Evolutionary conservation across 1,140 invertebrate genomes (phyloP).

Genomic region (Dryas iulia): DNA sequence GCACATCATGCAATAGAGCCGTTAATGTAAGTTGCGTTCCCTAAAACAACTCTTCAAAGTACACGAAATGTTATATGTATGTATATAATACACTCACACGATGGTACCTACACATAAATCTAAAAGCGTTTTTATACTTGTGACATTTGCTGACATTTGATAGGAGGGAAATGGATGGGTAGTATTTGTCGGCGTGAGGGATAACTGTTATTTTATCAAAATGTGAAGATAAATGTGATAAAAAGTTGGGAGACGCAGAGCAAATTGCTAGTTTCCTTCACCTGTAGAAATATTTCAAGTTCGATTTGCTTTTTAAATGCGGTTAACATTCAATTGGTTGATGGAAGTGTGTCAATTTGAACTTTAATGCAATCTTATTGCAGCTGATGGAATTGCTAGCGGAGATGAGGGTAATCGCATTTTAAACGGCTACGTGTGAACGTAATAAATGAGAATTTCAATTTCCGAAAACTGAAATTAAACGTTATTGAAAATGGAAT

Average conservation of each 20-base stretch:
- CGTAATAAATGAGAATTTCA: conserved; percentile 38
- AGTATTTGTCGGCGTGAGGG: conserved; percentile 12
- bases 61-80: not conserved
- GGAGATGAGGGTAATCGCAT: conserved; percentile 30
- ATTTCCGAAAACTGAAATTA: conserved; percentile 36
- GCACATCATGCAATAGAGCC: not conserved
- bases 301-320: not conserved
- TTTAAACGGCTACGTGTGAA: conserved; percentile 35
- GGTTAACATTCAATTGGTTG: conserved; percentile 10
- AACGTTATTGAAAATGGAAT: conserved; percentile 21
- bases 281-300: not conserved
- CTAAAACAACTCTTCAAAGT: not conserved
- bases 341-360: conserved; percentile 27
- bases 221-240: conserved; percentile 5
- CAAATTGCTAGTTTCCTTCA: conserved; percentile 12
- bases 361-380: conserved; percentile 31
- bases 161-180: conserved; percentile 16
- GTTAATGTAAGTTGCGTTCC: not conserved
- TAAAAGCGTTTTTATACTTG: conserved; percentile 11
- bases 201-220: conserved; percentile 7
- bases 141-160: conserved; percentile 27
- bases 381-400: conserved; percentile 24
- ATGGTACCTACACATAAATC: not conserved
- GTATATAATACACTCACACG: not conserved
- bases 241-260: not conserved